Evolutionary conservation across 2,888 invertebrate genomes (phyloP), one percentile per base, ranked within the genome.

Genomic region (Coleophora deauratella): DNA sequence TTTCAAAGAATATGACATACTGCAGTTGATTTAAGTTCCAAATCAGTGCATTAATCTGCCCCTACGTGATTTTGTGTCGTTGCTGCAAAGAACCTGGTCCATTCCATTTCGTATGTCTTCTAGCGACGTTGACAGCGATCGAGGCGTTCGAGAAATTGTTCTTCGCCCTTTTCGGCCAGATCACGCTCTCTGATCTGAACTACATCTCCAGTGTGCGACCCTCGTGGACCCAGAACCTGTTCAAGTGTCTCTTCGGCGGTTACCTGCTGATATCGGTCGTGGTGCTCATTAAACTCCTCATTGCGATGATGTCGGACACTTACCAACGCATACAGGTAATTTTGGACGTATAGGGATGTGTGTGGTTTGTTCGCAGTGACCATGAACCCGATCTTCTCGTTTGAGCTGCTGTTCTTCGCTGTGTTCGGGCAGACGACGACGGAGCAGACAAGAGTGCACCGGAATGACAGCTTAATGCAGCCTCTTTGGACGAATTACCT

Each of bases 271-370:
- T 99, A 79, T 97, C 97, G 60, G 93, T 98, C 75, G 95, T 99
- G 86, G 98, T 99, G 75, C 91, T 99, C 70, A 96, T 98, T 87
- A 98, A 99, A 88, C 92, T 99, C 77, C 93, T 99, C 79, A 99
- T 99, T 91, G 99, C 99, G 88, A 98, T 99, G 98, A 98, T 99
- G 98, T 98, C 98, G 86, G 98, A 99, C 90, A 99, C 99, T 66
- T 99, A 99, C 87, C 98, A 99, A 85, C 91, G 98, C 72, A 98
- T 98, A 71, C 96, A 99, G 91, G 98, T 98, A 91, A 90, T 85
- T 88, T 78, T 80, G 71, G 52, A 21, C 60, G n/a, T 30, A 54
- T 31, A 31, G 31, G 31, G 31, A 31, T 11, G 59, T 59, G 59
- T 64, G 55, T 62, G 54, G 52, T 62, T 51, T 89, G 87, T 87